phyloP scores from a whole-genome alignment of 2,888 invertebrate species.

The Neoaliturus tenellus region DNA sequence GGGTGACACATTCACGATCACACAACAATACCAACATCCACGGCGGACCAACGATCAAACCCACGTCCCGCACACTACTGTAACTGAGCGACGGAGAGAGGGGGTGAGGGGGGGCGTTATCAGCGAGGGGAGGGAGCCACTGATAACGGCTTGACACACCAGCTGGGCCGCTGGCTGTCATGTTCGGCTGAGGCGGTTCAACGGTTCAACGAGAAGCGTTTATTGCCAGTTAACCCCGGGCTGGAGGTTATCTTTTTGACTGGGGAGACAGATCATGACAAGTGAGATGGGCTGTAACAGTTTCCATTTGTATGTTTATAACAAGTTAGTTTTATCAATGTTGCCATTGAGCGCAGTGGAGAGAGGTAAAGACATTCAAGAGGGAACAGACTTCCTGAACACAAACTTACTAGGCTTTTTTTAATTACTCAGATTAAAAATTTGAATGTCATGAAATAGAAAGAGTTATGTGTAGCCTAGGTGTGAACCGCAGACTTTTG shows the following conservation, averaged over 20 bases:
- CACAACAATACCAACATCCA: background rate
- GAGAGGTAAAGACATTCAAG: too few species aligned
- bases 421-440: too few species aligned
- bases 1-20: background rate
- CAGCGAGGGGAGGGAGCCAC: background rate
- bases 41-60: background rate
- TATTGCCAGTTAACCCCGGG: background rate
- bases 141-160: slow-evolving; percentile 14
- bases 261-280: background rate
- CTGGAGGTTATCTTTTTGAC: background rate
- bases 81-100: background rate
- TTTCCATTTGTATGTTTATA: too few species aligned
- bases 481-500: too few species aligned
- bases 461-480: too few species aligned
- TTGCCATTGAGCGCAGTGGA: too few species aligned
- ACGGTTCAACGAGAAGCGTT: background rate
- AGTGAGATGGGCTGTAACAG: background rate
- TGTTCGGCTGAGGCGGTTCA: background rate
- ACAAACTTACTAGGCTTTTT: too few species aligned
- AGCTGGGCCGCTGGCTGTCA: background rate
- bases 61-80: background rate
- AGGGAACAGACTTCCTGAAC: too few species aligned
- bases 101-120: background rate
- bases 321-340: too few species aligned
- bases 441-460: too few species aligned